Percentiles rank a stretch among this genome's conserved stretches.
Evolutionary conservation across 2,888 invertebrate genomes (phyloP).

Genomic region (Amblyjoppa proteus): DNA sequence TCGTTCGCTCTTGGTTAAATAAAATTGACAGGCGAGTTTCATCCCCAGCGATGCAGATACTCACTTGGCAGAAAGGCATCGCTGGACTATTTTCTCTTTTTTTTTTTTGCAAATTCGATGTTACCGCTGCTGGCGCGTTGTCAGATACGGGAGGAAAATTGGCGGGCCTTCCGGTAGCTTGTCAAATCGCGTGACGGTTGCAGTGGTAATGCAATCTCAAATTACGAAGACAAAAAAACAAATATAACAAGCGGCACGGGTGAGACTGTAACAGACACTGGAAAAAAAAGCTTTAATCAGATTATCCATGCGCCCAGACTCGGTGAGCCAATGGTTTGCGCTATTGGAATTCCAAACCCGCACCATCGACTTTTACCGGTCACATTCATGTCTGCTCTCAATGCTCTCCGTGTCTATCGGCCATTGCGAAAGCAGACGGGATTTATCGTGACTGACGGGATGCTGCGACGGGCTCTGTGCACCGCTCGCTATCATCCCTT

Average conservation of each 20-base stretch:
- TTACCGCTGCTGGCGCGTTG: constrained; percentile 39
- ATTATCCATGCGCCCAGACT: constrained; percentile 50
- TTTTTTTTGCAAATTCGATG: constrained; percentile 32
- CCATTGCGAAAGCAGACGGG: constrained; percentile 50
- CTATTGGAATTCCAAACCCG: constrained; percentile 28
- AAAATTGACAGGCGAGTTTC: constrained; percentile 36
- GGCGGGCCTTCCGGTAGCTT: constrained; percentile 52
- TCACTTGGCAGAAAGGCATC: constrained; percentile 6
- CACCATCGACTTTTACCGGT: constrained; percentile 42
- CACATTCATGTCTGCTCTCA: constrained; percentile 33
- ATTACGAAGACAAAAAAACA: constrained; percentile 57
- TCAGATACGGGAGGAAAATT: constrained; percentile 55
- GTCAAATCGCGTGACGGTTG: constrained; percentile 65
- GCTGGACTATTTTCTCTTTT: constrained; percentile 34
- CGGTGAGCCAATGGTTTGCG: constrained; percentile 8
- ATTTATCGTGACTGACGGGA: constrained; percentile 53
- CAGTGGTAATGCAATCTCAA: constrained; percentile 71
- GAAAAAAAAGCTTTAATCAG: constrained; percentile 60
- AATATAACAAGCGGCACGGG: constrained; percentile 36
- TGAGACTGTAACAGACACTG: constrained; percentile 52
- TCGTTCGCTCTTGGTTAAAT: constrained; percentile 30
- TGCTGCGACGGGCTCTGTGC: constrained; percentile 20
- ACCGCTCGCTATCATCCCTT: constrained; percentile 11
- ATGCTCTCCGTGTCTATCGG: constrained; percentile 37
- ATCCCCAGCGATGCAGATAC: constrained; percentile 23